Percentiles rank a stretch among this genome's conserved stretches.
phyloP scores from a whole-genome alignment of 2,113 vertebrate genomes.

The Danio rerio region DNA sequence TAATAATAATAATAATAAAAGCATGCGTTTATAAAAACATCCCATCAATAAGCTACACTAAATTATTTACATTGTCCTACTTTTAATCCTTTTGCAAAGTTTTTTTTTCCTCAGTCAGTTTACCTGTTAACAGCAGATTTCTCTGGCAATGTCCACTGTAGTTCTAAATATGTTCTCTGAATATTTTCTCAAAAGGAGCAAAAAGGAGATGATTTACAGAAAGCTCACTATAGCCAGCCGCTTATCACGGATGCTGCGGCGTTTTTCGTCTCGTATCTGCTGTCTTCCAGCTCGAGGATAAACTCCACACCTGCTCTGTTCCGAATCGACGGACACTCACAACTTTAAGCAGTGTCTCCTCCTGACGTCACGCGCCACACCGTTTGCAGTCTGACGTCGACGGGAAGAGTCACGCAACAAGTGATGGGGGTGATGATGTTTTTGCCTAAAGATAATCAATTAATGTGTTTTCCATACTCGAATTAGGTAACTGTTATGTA shows the following conservation, averaged over 20 bases:
- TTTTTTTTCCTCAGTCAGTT: not conserved
- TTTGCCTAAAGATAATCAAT: not conserved
- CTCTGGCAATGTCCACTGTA: not conserved
- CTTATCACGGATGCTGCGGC: conserved; percentile 12
- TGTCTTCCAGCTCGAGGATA: not conserved
- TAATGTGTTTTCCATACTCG: not conserved
- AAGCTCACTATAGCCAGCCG: not conserved
- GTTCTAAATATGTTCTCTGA: not conserved
- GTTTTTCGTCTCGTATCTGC: not conserved
- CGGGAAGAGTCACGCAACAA: not conserved
- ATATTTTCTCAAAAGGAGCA: not conserved
- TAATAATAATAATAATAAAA: not conserved
- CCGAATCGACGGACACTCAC: not conserved
- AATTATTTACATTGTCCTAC: not conserved
- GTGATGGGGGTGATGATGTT: not conserved
- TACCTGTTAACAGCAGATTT: conserved; percentile 29
- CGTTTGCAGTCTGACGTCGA: conserved; percentile 10
- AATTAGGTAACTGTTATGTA: not conserved
- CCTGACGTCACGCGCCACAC: conserved; percentile 28
- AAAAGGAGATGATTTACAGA: not conserved
- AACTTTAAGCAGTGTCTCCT: conserved; percentile 27
- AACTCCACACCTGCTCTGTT: conserved; percentile 23
- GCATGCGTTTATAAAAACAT: not conserved
- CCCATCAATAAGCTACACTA: not conserved
- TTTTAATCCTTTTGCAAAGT: not conserved